Evolutionary conservation across 1,140 invertebrate species (phyloP), one percentile per base, ranked within the genome.

Genomic region (Diachasma alloeum): DNA sequence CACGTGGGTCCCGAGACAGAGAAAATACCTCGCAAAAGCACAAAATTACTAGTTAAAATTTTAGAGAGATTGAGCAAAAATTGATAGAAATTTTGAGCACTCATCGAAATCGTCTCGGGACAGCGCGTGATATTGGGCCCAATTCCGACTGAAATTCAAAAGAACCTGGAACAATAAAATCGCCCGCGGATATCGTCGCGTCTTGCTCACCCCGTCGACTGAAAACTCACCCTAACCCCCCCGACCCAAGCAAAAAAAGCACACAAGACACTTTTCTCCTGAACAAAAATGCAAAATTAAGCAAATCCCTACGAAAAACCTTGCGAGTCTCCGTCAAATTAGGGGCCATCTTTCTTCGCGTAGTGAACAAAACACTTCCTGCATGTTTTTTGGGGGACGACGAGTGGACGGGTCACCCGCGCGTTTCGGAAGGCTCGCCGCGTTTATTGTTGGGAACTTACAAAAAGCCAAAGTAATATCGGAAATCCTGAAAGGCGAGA

Each of bases 351-450:
- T 24, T 63, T 67, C 19, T 66, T 44, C 73, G 31, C 66, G 22
- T 36, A 74, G 74, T 79, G 85, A 84, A 87, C n/a, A 87, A 87
- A 87, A 87, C 86, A 86, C 81, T 85, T 87, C 86, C 84, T 86
- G 84, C 84, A 87, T 84, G 81, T 83, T 79, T 75, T 71, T 79
- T 80, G 72, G 46, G 82, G 78, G 80, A 86, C 79, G 79, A 75
- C 83, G 84, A 86, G 85, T 82, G 86, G 83, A 86, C 81, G 86
- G 85, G 86, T 87, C 84, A 85, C 81, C 81, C 81, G 42, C 71
- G 68, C 72, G 66, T 71, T 74, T 56, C 46, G 72, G 77, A 48
- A 74, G 59, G 13, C 72, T 72, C 69, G 77, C 66, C 66, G 66
- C 44, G 75, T 76, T 72, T 67, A 42, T 39, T 68, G 31, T 39